A percentile compares a stretch with the other conserved stretches of the same genome.
phyloP scores from a whole-genome alignment of 2,888 invertebrate species.

The Temnothorax rugatulus region DNA sequence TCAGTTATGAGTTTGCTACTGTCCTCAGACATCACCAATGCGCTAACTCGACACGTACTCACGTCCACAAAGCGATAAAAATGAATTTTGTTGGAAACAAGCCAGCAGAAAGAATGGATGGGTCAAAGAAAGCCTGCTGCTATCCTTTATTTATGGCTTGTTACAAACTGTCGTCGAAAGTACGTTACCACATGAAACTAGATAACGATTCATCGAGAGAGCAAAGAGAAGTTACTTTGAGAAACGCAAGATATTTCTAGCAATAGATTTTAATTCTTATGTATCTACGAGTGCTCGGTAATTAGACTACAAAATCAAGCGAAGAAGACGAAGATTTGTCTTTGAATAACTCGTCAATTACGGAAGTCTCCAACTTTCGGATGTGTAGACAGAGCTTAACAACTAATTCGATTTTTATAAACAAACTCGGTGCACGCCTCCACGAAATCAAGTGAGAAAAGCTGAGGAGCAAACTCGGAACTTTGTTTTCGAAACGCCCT shows the following conservation, averaged over 20 bases:
- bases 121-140: conserved; percentile 28
- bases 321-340: conserved; percentile 1
- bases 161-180: conserved; percentile 20
- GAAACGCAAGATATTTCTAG: neutral
- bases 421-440: conserved; percentile 26
- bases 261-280: neutral
- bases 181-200: neutral
- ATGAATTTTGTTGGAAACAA: conserved; percentile 37
- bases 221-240: neutral
- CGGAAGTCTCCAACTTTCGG: conserved; percentile 3
- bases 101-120: conserved; percentile 24
- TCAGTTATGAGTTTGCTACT: conserved; percentile 52
- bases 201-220: neutral
- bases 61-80: conserved; percentile 33
- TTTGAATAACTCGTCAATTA: conserved; percentile 38
- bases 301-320: conserved; percentile 36
- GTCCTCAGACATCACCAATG: conserved; percentile 39
- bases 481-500: conserved; percentile 25
- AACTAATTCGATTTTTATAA: conserved; percentile 47
- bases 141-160: neutral
- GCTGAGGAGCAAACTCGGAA: conserved; percentile 25
- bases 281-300: neutral
- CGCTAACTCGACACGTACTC: conserved; percentile 47
- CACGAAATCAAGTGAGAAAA: conserved; percentile 29
- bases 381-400: conserved; percentile 27